These are phyloP conservation scores for Actinia equina DNA, from an alignment of 64 coral and sea anemone species.

Conservation along the genomic window DNA sequence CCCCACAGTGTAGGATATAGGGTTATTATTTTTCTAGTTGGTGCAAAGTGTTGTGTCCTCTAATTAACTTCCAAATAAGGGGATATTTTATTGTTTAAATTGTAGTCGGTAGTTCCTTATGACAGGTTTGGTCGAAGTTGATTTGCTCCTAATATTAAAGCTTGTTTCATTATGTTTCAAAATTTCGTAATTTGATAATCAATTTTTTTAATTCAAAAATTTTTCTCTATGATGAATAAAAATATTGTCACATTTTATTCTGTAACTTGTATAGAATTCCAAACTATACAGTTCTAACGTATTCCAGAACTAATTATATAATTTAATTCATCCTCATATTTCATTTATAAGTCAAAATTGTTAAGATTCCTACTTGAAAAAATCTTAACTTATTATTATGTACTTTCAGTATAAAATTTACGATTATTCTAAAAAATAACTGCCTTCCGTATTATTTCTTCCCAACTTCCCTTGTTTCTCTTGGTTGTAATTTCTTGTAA, in stretches of 20 bases:
- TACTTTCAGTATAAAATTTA: background rate
- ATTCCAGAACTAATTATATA: background rate
- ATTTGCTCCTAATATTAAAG: background rate
- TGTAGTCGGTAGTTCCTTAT: background rate
- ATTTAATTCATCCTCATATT: conserved; percentile 5
- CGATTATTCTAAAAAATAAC: background rate
- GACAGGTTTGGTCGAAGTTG: background rate
- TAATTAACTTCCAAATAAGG: conserved; percentile 18
- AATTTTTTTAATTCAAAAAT: background rate
- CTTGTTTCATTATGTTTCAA: background rate
- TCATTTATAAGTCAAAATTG: background rate
- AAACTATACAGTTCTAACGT: background rate
- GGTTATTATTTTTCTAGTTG: background rate
- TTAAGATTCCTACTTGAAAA: background rate
- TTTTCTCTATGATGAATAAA: background rate
- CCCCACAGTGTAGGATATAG: background rate
- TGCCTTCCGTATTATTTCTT: too few relatives aligned
- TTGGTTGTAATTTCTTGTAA: too few relatives aligned
- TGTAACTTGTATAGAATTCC: too few relatives aligned
- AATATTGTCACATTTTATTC: background rate
- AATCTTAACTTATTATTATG: background rate
- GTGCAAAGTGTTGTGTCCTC: background rate
- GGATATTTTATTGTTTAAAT: background rate
- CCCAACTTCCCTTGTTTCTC: too few relatives aligned
- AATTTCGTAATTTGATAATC: background rate